Evolutionary conservation across 2,888 invertebrate species (phyloP), one percentile per base, ranked within the genome.

Genomic region (Drosophila histrio): DNA sequence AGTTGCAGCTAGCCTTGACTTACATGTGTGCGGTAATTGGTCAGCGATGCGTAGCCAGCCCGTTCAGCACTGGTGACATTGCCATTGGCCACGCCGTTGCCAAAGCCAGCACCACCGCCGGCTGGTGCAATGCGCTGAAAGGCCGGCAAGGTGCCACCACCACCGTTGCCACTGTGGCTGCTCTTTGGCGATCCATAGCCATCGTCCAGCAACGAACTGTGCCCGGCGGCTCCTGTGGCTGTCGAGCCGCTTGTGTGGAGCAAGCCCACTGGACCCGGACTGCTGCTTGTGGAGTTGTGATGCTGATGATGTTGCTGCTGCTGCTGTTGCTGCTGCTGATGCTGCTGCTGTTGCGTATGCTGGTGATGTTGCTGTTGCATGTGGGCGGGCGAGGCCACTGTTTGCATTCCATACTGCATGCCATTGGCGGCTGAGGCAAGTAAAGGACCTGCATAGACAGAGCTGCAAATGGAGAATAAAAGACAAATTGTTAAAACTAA

Each of bases 151-250:
- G 89, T 79, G 57, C 85, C 79, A 9, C 85, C 80, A 56, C 77
- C 75, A 22, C 88, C 90, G 38, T 77, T 73, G 49, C 83, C 80
- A 30, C 89, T 90, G 58, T 87, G 85, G 24, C 87, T 81, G 54
- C 90, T 88, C 63, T 89, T 90, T 2, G 91, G 82, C 13, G 91
- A 90, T 17, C 87, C 90, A 60, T 91, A 91, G 53, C 91, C 91
- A 60, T 91, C 91, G 47, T 89, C 77, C 43, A 81, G 44, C 15
- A 80, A 43, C 3, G 79, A 66, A 30, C 68, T 79, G 39, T 80
- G 78, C 7, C 75, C 82, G 38, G 62, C 52, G 2, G 69, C 75
- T 24, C 68, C 75, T 36, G 74, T 70, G 7, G 71, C 64, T 22
- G 75, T 58, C 15, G 85, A 67, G 72, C 85, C 46, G 62, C 73